A percentile compares a stretch with the other conserved stretches of the same genome.
phyloP scores from a whole-genome alignment of 1,140 invertebrate species.

The Aricia agestis region DNA sequence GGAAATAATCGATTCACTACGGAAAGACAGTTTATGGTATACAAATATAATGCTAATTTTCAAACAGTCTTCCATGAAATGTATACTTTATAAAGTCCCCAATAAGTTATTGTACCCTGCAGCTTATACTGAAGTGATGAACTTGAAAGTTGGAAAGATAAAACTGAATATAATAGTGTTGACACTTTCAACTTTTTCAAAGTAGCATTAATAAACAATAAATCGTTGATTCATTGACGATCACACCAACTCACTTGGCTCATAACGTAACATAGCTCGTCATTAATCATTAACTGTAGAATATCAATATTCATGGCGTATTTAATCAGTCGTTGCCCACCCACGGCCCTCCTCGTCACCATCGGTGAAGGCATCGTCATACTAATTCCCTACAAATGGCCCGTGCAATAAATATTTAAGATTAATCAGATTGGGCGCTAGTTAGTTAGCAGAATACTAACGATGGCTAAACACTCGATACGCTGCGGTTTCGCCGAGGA shows the following conservation, averaged over 20 bases:
- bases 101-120: too few species aligned
- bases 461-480: slow-evolving; percentile 48
- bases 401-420: slow-evolving; percentile 76
- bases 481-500: slow-evolving; percentile 34
- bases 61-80: background rate
- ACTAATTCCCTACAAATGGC: slow-evolving; percentile 70
- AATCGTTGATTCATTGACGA: too few species aligned
- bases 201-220: too few species aligned
- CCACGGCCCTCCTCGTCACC: slow-evolving; percentile 66
- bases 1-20: slow-evolving; percentile 65
- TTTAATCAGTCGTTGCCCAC: slow-evolving; percentile 65
- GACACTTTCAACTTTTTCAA: background rate
- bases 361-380: slow-evolving; percentile 67
- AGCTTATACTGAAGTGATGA: too few species aligned
- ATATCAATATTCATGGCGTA: slow-evolving; percentile 63
- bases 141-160: too few species aligned
- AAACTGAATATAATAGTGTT: too few species aligned
- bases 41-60: slow-evolving; percentile 5
- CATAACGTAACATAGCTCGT: background rate
- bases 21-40: slow-evolving; percentile 31
- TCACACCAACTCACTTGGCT: background rate
- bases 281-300: slow-evolving; percentile 2
- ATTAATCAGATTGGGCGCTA: slow-evolving; percentile 70
- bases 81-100: background rate
- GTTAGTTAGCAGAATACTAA: slow-evolving; percentile 68